Percentiles rank a stretch among this genome's conserved stretches.
phyloP scores from a whole-genome alignment of 2,113 vertebrate species.

The Porphyrio hochstetteri region DNA sequence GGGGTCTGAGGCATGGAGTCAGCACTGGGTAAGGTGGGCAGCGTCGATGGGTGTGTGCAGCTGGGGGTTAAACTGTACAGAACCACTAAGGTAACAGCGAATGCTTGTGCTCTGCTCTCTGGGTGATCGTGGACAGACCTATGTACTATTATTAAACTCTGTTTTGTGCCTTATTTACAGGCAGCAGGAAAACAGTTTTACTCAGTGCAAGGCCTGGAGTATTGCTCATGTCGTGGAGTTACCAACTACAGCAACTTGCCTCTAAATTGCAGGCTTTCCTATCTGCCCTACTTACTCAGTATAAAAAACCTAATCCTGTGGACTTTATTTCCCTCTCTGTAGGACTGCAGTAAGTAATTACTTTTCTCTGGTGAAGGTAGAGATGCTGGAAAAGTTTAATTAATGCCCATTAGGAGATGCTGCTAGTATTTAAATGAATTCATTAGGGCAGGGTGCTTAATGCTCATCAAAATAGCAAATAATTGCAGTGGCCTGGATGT shows the following conservation, averaged over 20 bases:
- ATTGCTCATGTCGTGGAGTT: background rate
- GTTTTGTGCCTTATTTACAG: background rate
- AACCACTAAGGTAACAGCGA: background rate
- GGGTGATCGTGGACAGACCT: background rate
- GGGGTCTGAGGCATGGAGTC: background rate
- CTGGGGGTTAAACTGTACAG: background rate
- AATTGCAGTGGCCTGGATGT: background rate
- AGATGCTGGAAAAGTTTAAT: slow-evolving; percentile 53
- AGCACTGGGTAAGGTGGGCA: background rate
- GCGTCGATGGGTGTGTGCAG: background rate
- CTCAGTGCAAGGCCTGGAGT: background rate
- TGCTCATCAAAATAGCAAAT: background rate
- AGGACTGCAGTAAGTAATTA: slow-evolving; percentile 60
- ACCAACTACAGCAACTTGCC: background rate
- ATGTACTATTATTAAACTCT: background rate
- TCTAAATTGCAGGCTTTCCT: background rate
- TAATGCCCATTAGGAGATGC: slow-evolving; percentile 48
- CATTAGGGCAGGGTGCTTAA: background rate
- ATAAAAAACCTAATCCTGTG: slow-evolving; percentile 48
- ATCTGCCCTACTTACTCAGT: slow-evolving; percentile 42
- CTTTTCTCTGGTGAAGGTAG: slow-evolving; percentile 52
- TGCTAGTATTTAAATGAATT: slow-evolving; percentile 20
- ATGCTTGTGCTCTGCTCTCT: background rate
- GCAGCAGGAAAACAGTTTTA: background rate
- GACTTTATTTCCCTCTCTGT: slow-evolving; percentile 57